Percentiles rank a stretch among this genome's conserved stretches.
These are phyloP conservation scores for Halcyon badia DNA, from an alignment of 2,797 vertebrate genomes.

Conservation along the genomic window DNA sequence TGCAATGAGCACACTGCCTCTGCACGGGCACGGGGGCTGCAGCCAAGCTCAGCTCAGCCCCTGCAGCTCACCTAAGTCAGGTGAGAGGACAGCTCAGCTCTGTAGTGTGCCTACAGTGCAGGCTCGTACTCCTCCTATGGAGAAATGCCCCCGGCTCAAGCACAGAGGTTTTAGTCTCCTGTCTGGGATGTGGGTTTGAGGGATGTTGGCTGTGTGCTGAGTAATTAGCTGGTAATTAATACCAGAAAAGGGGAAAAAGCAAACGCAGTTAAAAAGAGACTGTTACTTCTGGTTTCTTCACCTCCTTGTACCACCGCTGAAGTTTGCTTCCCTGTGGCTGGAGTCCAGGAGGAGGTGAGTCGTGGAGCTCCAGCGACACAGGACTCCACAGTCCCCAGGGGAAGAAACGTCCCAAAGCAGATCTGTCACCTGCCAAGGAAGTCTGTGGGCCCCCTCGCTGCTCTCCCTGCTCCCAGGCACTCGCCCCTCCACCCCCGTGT, in stretches of 20 bases:
- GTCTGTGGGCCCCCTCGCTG: not conserved
- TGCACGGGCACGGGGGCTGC: accelerated
- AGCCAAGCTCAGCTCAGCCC: not conserved
- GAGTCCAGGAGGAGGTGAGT: accelerated
- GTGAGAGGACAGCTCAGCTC: not conserved
- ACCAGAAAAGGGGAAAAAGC: not conserved
- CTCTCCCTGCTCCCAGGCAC: not conserved
- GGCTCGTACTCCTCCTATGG: not conserved
- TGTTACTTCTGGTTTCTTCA: not conserved
- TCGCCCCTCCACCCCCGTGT: not conserved
- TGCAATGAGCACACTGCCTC: not conserved
- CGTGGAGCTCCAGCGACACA: not conserved
- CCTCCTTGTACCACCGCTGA: not conserved
- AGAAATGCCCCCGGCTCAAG: not conserved
- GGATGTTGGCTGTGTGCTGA: not conserved
- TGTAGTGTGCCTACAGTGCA: not conserved
- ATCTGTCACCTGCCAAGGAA: not conserved
- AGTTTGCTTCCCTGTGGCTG: not conserved
- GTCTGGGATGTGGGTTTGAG: not conserved
- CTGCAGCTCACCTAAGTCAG: not conserved
- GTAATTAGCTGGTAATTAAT: not conserved
- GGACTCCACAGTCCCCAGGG: not conserved
- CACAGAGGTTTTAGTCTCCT: not conserved
- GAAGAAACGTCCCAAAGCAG: not conserved
- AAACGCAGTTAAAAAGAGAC: not conserved